Conservation (phyloP, 2,888 invertebrate genomes). For the Melinaea marsaeus region DNA sequence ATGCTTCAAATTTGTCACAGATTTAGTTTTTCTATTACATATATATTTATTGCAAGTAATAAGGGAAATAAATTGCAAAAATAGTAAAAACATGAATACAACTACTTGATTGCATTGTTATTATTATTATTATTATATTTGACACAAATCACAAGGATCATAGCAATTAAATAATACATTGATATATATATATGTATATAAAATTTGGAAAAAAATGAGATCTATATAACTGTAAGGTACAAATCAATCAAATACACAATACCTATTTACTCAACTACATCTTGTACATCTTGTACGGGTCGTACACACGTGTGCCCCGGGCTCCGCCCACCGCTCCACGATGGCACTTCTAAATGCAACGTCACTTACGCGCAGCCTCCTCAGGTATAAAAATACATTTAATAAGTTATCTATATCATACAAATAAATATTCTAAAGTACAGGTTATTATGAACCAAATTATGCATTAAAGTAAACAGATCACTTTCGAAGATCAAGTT, state of each 20-base stretch:
- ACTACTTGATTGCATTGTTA: neutral
- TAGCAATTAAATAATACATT: too few species aligned
- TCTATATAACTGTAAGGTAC: neutral
- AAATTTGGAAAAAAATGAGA: too few species aligned
- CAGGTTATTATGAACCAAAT: slow-evolving; percentile 71
- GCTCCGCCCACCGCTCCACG: slow-evolving; percentile 41
- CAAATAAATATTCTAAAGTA: slow-evolving; percentile 72
- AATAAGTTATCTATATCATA: slow-evolving; percentile 60
- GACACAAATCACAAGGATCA: too few species aligned
- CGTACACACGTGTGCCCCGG: neutral
- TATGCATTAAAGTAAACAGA: slow-evolving; percentile 48
- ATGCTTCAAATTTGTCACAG: too few species aligned
- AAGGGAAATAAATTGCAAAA: neutral
- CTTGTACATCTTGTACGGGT: neutral
- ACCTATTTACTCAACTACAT: neutral
- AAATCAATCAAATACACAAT: neutral
- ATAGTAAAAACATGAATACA: neutral
- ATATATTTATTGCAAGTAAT: too few species aligned
- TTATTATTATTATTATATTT: too few species aligned
- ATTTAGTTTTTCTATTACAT: too few species aligned
- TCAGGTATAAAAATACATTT: slow-evolving; percentile 55
- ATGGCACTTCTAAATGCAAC: slow-evolving; percentile 73
- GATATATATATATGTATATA: too few species aligned
- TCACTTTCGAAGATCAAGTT: slow-evolving; percentile 9
- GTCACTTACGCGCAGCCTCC: slow-evolving; percentile 74